These are phyloP conservation scores for Oplegnathus fasciatus DNA, from an alignment of 2,113 vertebrate genomes.

Conservation along the genomic window DNA sequence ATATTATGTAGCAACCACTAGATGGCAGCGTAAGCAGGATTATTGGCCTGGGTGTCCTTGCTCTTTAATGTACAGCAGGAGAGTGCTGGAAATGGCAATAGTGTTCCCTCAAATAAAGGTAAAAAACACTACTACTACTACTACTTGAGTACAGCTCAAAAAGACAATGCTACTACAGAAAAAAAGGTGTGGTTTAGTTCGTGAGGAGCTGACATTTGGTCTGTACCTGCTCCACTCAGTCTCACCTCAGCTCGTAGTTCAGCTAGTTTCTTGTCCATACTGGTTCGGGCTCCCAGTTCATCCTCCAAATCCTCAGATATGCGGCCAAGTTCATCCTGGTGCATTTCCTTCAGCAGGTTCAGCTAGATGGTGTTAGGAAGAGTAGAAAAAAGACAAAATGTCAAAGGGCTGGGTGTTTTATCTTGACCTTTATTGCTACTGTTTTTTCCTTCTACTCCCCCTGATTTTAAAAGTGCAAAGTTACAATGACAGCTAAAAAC, in stretches of 20 bases:
- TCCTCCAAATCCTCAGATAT: slow-evolving; percentile 98
- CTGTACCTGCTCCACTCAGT: neutral
- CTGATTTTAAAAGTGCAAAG: neutral
- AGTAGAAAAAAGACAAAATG: neutral
- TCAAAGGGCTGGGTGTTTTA: neutral
- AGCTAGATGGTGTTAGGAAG: slow-evolving; percentile 81
- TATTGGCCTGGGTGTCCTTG: neutral
- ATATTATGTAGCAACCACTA: neutral
- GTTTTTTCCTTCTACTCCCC: neutral
- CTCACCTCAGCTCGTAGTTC: slow-evolving; percentile 94
- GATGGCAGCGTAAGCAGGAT: neutral
- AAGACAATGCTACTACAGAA: neutral
- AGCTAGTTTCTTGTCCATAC: slow-evolving; percentile 97
- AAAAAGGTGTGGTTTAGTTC: neutral
- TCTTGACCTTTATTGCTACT: neutral
- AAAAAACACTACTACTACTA: no score
- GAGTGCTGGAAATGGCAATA: neutral
- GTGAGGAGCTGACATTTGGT: neutral
- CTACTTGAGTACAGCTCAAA: neutral
- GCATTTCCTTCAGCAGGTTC: slow-evolving; percentile 95
- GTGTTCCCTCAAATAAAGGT: no score
- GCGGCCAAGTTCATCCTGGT: slow-evolving; percentile 96
- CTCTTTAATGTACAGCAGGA: neutral
- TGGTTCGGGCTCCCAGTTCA: slow-evolving; percentile 93
- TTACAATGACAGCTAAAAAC: neutral